Conservation (phyloP, 2,888 invertebrate species). For the Lottia scabra region DNA sequence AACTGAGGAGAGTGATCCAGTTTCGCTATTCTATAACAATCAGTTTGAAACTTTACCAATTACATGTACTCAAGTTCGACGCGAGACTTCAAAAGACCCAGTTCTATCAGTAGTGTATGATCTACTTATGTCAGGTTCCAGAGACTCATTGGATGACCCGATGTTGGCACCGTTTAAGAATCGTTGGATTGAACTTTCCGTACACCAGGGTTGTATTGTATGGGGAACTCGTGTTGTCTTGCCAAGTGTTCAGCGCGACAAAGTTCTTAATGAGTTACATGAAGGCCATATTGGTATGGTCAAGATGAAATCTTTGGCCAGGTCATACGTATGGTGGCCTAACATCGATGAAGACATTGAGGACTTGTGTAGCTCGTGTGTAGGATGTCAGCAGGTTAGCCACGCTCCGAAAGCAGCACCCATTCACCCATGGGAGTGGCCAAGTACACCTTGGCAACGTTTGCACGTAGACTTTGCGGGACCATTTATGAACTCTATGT, state of each 20-base stretch:
- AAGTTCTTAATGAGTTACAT: slow-evolving; percentile 40
- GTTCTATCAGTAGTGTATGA: slow-evolving; percentile 25
- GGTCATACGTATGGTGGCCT: slow-evolving; percentile 45
- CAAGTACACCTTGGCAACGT: slow-evolving; percentile 56
- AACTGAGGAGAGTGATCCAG: slow-evolving; percentile 7
- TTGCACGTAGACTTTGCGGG: slow-evolving; percentile 69
- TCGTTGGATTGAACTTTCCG: slow-evolving; percentile 28
- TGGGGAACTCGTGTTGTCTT: slow-evolving; percentile 23
- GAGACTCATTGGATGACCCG: slow-evolving; percentile 10
- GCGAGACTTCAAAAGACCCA: slow-evolving; percentile 23
- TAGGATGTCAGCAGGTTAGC: neutral
- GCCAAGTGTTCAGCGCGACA: too few species aligned
- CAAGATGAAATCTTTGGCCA: slow-evolving; percentile 44
- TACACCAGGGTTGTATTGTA: slow-evolving; percentile 43
- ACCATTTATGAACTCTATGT: too few species aligned
- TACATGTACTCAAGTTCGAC: slow-evolving; percentile 9
- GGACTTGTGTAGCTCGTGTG: slow-evolving; percentile 29
- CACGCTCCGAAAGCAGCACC: slow-evolving; percentile 32
- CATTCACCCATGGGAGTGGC: slow-evolving; percentile 42
- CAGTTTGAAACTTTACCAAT: slow-evolving; percentile 50
- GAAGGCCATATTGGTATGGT: slow-evolving; percentile 42
- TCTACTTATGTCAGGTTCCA: slow-evolving; percentile 11
- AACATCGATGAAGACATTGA: slow-evolving; percentile 22
- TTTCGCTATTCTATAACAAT: slow-evolving; percentile 23
- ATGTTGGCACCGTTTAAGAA: slow-evolving; percentile 20